A percentile compares a stretch with the other conserved stretches of the same genome.
Conservation (phyloP, 2,113 vertebrate species). For the Galeopterus variegatus region DNA sequence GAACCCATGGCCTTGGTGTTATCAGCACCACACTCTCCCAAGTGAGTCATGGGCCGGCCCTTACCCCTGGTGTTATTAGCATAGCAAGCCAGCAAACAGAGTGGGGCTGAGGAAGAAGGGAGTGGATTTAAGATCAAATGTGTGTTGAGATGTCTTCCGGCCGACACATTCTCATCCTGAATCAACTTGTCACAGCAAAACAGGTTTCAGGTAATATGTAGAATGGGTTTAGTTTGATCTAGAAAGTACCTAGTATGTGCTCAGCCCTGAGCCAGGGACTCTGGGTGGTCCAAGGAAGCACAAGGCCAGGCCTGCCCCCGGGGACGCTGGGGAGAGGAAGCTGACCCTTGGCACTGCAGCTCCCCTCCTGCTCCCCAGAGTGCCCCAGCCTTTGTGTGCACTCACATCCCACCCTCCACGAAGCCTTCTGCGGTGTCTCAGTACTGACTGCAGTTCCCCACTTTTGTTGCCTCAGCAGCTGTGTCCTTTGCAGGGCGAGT, state of each 20-base stretch:
- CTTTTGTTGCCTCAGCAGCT: background rate
- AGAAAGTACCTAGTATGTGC: conserved; percentile 20
- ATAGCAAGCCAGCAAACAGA: background rate
- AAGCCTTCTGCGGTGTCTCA: background rate
- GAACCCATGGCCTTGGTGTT: no score
- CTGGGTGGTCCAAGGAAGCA: background rate
- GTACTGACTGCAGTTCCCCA: accelerated
- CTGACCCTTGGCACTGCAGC: accelerated
- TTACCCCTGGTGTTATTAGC: background rate
- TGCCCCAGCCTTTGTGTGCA: background rate
- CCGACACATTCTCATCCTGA: background rate
- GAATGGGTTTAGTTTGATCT: background rate
- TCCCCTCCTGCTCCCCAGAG: background rate
- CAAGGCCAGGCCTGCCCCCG: background rate
- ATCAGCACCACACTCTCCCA: no score
- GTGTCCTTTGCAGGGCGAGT: background rate
- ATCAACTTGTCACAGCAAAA: background rate
- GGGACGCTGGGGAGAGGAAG: background rate
- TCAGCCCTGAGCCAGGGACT: background rate
- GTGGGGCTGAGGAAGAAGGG: conserved; percentile 40
- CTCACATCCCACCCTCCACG: background rate
- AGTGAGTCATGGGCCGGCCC: no score
- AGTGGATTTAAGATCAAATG: background rate
- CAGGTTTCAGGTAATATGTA: background rate
- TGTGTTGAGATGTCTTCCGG: conserved; percentile 1